Evolutionary conservation across 1,140 invertebrate species (phyloP).

Genomic region (Scaptomyza hsui): DNA sequence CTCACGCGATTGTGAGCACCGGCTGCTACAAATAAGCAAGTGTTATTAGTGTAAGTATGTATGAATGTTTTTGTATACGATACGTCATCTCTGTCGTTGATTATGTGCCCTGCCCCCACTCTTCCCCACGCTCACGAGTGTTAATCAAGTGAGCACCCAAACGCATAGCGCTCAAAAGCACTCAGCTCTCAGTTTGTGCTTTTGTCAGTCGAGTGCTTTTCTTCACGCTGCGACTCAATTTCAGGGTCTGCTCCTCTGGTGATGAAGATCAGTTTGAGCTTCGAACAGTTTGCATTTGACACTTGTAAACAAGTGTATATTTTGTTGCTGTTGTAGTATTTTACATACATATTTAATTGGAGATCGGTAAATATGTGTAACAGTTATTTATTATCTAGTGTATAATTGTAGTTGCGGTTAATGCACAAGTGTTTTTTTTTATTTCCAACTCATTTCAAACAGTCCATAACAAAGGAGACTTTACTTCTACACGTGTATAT

Average conservation of each 20-base stretch:
- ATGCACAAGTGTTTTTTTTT: background rate
- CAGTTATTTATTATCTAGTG: background rate
- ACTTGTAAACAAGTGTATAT: slow-evolving; percentile 32
- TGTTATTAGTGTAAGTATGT: slow-evolving; percentile 2
- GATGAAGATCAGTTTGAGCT: slow-evolving; percentile 22
- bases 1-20: background rate
- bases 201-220: slow-evolving; percentile 27
- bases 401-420: background rate
- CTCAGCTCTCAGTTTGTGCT: background rate
- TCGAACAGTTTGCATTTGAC: slow-evolving; percentile 24
- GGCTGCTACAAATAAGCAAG: slow-evolving; percentile 8
- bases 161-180: background rate
- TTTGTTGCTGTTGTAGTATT: background rate
- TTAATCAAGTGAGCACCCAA: slow-evolving; percentile 17
- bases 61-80: background rate
- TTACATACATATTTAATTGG: background rate
- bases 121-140: background rate
- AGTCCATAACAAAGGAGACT: background rate
- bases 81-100: slow-evolving; percentile 8
- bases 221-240: slow-evolving; percentile 7
- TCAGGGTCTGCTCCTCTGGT: background rate
- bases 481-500: background rate
- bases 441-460: background rate
- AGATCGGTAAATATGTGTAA: background rate
- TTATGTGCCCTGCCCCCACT: background rate